Evolutionary conservation across 2,797 vertebrate genomes (phyloP).

Genomic region (Calcarius lapponicus): DNA sequence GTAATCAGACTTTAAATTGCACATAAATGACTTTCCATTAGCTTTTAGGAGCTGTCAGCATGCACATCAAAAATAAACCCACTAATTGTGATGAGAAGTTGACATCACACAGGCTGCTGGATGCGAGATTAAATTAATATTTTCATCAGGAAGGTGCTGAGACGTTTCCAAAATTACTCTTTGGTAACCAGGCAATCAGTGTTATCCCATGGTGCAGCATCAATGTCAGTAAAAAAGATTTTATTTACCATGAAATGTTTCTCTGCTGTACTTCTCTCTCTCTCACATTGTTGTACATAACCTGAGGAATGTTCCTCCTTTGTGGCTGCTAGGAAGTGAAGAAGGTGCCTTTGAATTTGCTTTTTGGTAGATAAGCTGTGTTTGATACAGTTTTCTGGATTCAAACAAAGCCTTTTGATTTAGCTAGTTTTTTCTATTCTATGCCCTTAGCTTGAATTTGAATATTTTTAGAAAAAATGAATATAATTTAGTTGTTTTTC

Average conservation of each 20-base stretch:
- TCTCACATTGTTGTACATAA: not conserved
- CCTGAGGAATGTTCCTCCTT: not conserved
- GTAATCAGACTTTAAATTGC: constrained; percentile 45
- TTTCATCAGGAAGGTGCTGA: not conserved
- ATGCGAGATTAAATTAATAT: not conserved
- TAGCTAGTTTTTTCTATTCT: not conserved
- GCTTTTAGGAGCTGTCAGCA: constrained; percentile 36
- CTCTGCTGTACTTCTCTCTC: not conserved
- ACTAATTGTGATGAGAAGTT: constrained; percentile 35
- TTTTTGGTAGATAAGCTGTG: not conserved
- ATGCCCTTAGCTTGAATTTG: not conserved
- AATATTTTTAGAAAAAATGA: not conserved
- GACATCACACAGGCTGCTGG: constrained; percentile 4
- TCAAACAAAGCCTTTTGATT: not conserved
- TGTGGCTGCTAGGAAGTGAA: not conserved
- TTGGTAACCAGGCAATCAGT: not conserved
- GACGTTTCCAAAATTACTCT: not conserved
- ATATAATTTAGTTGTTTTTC: not conserved
- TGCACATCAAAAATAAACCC: constrained; percentile 11
- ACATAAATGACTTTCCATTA: constrained; percentile 28
- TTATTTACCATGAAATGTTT: not conserved
- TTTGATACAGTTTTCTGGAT: not conserved
- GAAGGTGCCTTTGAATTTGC: not conserved
- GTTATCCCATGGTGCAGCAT: not conserved
- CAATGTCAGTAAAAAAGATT: not conserved